Conservation (phyloP, 1,140 invertebrate genomes). For the Diorhabda sublineata region DNA sequence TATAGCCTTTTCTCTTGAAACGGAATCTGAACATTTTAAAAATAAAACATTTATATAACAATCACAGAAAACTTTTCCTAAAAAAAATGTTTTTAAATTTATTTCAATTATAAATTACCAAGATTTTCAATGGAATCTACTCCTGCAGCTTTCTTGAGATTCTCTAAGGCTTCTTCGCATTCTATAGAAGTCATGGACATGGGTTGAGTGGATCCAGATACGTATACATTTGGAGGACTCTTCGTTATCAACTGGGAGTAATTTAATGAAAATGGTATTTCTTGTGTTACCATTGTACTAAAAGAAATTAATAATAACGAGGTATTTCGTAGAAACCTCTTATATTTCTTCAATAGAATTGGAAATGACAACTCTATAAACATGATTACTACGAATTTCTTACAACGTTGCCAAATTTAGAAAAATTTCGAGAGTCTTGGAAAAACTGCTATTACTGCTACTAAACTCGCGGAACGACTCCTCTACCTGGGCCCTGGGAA, state of each 20-base stretch:
- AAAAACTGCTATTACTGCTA: too few relatives aligned
- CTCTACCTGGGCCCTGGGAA: too few relatives aligned
- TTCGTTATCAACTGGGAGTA: constrained; percentile 34
- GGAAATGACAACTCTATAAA: too few relatives aligned
- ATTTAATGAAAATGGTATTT: constrained; percentile 37
- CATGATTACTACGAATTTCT: too few relatives aligned
- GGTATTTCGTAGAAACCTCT: background rate
- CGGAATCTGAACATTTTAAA: constrained; percentile 15
- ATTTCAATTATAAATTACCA: background rate
- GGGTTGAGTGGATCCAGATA: background rate
- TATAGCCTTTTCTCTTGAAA: constrained; percentile 32
- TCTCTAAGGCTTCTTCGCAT: constrained; percentile 29
- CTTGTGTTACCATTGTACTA: constrained; percentile 15
- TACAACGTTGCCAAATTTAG: too few relatives aligned
- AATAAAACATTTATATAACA: background rate
- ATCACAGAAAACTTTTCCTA: background rate
- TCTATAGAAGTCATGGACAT: constrained; percentile 25
- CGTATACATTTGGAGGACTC: background rate
- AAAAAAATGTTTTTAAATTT: background rate
- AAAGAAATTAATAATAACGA: background rate
- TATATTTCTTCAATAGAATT: too few relatives aligned
- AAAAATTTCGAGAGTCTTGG: too few relatives aligned
- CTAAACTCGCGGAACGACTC: too few relatives aligned
- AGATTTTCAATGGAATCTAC: constrained; percentile 32
- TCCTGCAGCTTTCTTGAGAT: constrained; percentile 30